Base-by-base conservation (phyloP, 1,140 invertebrate genomes). In the Microplitis mediator region DNA sequence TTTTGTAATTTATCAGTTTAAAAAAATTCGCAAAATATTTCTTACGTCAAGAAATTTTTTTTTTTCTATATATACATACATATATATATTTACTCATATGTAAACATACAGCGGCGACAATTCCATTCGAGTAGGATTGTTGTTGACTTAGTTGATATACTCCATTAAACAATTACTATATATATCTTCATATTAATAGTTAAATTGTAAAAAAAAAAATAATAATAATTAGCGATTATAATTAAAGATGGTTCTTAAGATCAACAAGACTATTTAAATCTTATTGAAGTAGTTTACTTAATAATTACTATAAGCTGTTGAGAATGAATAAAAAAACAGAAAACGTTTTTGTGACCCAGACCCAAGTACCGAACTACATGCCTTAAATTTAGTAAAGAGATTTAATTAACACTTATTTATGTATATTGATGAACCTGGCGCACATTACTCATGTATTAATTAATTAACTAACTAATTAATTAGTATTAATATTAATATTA, bases 311-410 rank as follows among this genome's bases (percentile, higher is more conserved):
- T 51, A 52, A 73, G 13, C 70, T 45, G 39, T 45, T 45, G 39
- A 45, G 39, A 50, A 66, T 64, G 11, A 71, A 71, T 36, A 45
- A 69, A 34, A 67, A 23, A 63, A 54, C 51, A 36, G 60, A 67
- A 67, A 75, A 65, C 68, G 62, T 8, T 66, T 66, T 56, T 52
- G 50, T 63, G 71, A 69, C 77, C 73, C 75, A 73, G 23, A 73
- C 71, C 76, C 76, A 75, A 79, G 74, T 71, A 72, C 78, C 72
- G 73, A 79, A 75, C 76, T 73, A 73, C 74, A 77, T 78, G 78
- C 76, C 78, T 79, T 79, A 68, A 68, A 31, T 68, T 13, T 58
- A 56, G 31, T 36, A 4, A 56, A 68, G 64, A 66, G 45, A 45
- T 52, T 66, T 39, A 50, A 66, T 45, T 51, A 13, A 51, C 45